Evolutionary conservation across 2,888 invertebrate genomes (phyloP), one percentile per base, ranked within the genome.

Genomic region (Trisateles emortualis): DNA sequence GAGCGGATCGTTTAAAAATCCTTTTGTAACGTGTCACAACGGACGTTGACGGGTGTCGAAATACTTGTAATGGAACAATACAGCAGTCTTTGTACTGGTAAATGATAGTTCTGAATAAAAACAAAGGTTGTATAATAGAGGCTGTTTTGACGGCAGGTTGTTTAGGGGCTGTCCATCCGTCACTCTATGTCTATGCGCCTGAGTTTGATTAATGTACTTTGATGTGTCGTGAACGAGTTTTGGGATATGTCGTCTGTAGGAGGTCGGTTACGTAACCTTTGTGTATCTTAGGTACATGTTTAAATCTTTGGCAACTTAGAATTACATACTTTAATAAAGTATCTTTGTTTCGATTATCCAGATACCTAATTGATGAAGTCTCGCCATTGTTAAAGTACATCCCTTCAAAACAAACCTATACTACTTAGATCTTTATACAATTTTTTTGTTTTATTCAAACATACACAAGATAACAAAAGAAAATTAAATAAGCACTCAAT

Each of bases 21-120:
- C 72, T 79, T 84, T 85, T 83, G 73, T 80, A 81, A 79, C 80
- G 70, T 88, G 86, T 90, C 87, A 83, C 79, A 79, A 67, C 64
- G 67, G 74, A 84, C 81, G 75, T 79, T 90, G 91, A 89, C 88
- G 84, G 74, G 84, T 90, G 88, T 87, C 81, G 88, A 86, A 90
- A 90, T 80, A 81, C 84, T 83, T 86, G 84, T 84, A 81, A 74
- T 77, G 72, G 76, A 83, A 90, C 88, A 90, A 90, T 87, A 73
- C 73, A 62, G 59, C 63, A 73, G 73, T 74, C 77, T 85, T 86
- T 84, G 83, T 85, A 71, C 72, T 68, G 57, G 72, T 76, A 80
- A 84, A 85, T 82, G 78, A 80, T 74, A 76, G 79, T 78, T 76
- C 72, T 72, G 77, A 84, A 84, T 77, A 82, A 84, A 84, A 89